Conservation (phyloP, 2,113 vertebrate genomes). For the cat (Felis catus) region DNA sequence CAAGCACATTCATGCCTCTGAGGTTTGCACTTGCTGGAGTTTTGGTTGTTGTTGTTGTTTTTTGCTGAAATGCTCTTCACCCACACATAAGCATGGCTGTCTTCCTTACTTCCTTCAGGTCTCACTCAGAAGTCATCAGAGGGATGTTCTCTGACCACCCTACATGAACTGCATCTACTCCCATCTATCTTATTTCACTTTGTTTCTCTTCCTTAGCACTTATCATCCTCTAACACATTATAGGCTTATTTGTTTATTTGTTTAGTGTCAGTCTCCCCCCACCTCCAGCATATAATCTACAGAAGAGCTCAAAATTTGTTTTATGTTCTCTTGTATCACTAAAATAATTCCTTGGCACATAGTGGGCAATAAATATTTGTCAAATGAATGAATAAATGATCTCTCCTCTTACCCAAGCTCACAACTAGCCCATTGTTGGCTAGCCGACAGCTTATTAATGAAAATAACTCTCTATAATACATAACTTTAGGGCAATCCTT, state of each 20-base stretch:
- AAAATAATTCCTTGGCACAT: background rate
- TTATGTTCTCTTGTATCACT: constrained; percentile 11
- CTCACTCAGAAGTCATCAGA: background rate
- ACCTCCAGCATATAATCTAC: background rate
- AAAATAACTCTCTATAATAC: background rate
- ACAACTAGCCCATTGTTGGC: background rate
- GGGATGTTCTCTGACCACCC: background rate
- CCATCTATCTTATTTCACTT: background rate
- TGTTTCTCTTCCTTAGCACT: background rate
- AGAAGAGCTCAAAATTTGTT: constrained; percentile 3
- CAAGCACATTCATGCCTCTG: background rate
- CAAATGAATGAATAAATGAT: constrained; percentile 36
- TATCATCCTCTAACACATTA: background rate
- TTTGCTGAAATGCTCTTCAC: background rate
- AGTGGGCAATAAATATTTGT: constrained; percentile 24
- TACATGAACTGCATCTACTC: background rate
- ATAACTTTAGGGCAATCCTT: background rate
- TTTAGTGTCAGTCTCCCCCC: background rate
- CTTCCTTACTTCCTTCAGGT: background rate
- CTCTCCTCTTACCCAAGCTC: background rate
- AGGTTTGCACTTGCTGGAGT: background rate
- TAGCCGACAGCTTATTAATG: background rate
- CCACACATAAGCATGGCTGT: background rate
- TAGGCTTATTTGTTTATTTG: constrained; percentile 8
- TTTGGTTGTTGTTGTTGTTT: background rate